phyloP scores from a whole-genome alignment of 2,888 invertebrate species.

The Beris chalybata region DNA sequence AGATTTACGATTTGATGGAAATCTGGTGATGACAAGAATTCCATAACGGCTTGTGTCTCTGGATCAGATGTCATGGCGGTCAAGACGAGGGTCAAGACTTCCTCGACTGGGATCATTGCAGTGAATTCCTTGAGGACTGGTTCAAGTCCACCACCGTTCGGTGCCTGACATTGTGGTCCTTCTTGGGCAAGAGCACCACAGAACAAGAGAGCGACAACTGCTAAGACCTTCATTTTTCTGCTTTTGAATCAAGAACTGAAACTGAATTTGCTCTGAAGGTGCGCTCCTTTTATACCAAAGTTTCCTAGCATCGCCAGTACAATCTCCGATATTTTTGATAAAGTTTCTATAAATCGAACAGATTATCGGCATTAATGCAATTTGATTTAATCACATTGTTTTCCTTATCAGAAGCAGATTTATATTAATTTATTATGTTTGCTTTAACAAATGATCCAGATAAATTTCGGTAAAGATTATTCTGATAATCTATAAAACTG shows the following conservation, averaged over 20 bases:
- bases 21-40: conserved; percentile 29
- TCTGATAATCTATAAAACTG: too few relatives aligned
- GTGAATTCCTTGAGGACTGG: conserved; percentile 31
- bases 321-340: too few relatives aligned
- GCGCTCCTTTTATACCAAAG: not conserved
- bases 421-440: too few relatives aligned
- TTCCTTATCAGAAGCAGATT: too few relatives aligned
- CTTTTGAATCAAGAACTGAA: conserved; percentile 11
- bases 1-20: conserved; percentile 27
- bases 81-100: conserved; percentile 23
- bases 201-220: conserved; percentile 15
- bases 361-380: too few relatives aligned
- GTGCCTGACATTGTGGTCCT: conserved; percentile 31
- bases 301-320: not conserved
- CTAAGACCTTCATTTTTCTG: conserved; percentile 12
- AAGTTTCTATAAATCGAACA: too few relatives aligned
- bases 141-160: conserved; percentile 32
- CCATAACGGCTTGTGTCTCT: conserved; percentile 36
- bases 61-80: conserved; percentile 27
- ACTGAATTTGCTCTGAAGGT: not conserved
- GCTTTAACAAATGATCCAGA: too few relatives aligned
- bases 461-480: too few relatives aligned
- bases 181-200: conserved; percentile 22
- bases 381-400: too few relatives aligned
- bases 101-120: conserved; percentile 17